phyloP scores from a whole-genome alignment of 2,888 invertebrate genomes.

The Stomorhina lunata region DNA sequence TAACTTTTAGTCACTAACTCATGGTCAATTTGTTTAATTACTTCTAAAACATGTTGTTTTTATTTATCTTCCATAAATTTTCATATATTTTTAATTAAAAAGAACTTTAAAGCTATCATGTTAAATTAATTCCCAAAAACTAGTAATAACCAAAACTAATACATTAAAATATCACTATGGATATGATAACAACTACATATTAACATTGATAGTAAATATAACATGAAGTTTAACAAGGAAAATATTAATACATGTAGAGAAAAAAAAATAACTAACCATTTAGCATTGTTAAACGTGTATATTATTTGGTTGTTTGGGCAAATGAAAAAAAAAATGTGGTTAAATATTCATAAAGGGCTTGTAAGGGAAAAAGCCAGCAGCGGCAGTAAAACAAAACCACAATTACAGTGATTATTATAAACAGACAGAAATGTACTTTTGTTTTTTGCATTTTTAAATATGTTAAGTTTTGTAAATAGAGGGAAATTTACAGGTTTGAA shows the following conservation, averaged over 20 bases:
- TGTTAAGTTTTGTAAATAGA: no score
- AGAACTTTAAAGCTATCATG: no score
- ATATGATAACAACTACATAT: not conserved
- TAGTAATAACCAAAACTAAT: no score
- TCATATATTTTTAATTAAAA: no score
- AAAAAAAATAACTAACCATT: conserved; percentile 25
- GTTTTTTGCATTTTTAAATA: not conserved
- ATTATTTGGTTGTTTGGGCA: conserved; percentile 35
- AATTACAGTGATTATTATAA: conserved; percentile 32
- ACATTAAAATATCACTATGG: no score
- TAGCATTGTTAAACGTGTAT: conserved; percentile 26
- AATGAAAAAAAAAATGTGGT: conserved; percentile 49
- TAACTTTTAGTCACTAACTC: no score
- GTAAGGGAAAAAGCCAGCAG: not conserved
- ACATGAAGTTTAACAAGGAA: not conserved
- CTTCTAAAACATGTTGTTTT: no score
- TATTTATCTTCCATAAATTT: no score
- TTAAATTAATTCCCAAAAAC: no score
- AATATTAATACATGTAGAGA: not conserved
- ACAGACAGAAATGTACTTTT: not conserved
- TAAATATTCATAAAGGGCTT: conserved; percentile 44
- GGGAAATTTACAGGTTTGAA: no score
- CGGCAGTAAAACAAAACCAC: conserved; percentile 1
- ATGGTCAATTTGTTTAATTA: no score
- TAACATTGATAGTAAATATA: no score